A percentile compares a stretch with the other conserved stretches of the same genome.
Conservation (phyloP, 2,797 vertebrate species). For the Siniperca obscura region DNA sequence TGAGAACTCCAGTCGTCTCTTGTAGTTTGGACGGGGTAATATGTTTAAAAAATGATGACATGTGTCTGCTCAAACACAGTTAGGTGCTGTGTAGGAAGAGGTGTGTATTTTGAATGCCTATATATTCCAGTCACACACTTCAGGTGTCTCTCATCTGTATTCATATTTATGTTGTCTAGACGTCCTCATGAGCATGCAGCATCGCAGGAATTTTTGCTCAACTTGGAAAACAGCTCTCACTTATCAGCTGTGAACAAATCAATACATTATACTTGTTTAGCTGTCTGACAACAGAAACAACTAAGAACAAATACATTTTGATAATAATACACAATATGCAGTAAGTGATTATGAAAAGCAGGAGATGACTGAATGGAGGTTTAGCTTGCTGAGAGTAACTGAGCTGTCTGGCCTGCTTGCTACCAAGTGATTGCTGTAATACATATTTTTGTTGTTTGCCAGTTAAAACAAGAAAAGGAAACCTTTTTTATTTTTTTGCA, state of each 20-base stretch:
- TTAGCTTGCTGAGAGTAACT: not conserved
- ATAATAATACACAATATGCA: not conserved
- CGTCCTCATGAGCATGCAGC: not conserved
- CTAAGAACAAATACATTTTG: constrained; percentile 3
- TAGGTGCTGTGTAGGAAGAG: not conserved
- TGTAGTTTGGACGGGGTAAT: not conserved
- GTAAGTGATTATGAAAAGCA: not conserved
- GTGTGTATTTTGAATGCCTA: not conserved
- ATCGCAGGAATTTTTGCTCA: constrained; percentile 6
- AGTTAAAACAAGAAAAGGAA: not conserved
- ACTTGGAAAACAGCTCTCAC: constrained; percentile 11
- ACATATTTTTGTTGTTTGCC: not conserved
- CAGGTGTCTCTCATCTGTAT: constrained; percentile 1
- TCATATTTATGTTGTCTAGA: constrained; percentile 9
- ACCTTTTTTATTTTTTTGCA: not conserved
- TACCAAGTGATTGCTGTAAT: not conserved
- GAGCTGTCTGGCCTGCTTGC: not conserved
- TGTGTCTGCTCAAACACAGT: not conserved
- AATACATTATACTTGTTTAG: not conserved
- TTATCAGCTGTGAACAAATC: constrained; percentile 23
- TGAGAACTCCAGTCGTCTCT: not conserved
- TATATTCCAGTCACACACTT: not conserved
- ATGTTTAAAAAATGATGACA: not conserved
- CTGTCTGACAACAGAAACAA: constrained; percentile 21
- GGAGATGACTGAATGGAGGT: not conserved